phyloP scores from a whole-genome alignment of 2,888 invertebrate species.

The Macropis europaea region DNA sequence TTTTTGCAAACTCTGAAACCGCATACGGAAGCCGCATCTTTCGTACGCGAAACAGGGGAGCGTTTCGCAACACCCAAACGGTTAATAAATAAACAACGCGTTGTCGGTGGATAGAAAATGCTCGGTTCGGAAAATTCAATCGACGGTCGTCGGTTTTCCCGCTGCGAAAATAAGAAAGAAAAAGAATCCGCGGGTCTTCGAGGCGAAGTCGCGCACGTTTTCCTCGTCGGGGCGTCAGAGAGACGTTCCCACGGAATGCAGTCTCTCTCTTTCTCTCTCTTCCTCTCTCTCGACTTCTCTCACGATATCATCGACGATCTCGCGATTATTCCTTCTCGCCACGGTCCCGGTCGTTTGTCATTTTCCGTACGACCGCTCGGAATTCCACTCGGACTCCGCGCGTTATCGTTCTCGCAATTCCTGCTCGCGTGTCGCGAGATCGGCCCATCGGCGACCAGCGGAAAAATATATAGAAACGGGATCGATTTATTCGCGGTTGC shows the following conservation, averaged over 20 bases:
- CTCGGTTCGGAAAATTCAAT: no score
- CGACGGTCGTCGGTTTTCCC: no score
- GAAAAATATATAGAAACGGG: constrained; percentile 9
- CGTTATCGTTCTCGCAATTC: no score
- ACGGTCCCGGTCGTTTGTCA: constrained; percentile 44
- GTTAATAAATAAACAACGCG: no score
- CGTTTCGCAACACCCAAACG: no score
- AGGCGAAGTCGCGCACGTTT: constrained; percentile 25
- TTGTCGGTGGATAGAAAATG: no score
- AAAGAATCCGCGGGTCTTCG: constrained; percentile 2
- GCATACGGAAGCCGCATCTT: no score
- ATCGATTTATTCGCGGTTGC: constrained; percentile 20
- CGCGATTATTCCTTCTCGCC: constrained; percentile 21
- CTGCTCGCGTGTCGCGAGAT: no score
- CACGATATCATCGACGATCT: constrained; percentile 49
- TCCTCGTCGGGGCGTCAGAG: background rate
- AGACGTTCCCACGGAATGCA: constrained; percentile 40
- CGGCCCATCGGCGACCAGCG: no score
- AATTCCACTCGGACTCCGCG: constrained; percentile 23
- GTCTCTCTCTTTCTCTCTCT: no score
- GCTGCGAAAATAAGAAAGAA: background rate
- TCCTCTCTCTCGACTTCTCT: background rate
- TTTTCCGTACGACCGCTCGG: constrained; percentile 32
- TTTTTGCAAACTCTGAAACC: no score
- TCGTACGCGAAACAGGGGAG: no score